These are phyloP conservation scores for Eptatretus atami DNA, from an alignment of 2,797 vertebrate genomes.

Conservation along the genomic window DNA sequence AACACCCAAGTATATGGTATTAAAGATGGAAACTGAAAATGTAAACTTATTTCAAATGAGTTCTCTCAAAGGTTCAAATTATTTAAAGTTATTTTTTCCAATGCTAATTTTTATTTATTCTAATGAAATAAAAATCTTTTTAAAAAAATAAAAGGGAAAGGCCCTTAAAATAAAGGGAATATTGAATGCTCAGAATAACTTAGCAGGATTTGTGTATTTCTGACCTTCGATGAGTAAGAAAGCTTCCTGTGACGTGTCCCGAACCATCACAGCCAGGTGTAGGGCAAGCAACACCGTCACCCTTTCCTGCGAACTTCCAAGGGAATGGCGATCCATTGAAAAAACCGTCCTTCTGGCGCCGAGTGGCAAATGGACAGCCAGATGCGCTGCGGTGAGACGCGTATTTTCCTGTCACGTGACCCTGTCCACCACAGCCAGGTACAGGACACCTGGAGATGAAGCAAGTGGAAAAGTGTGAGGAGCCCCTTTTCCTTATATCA, in stretches of 20 bases:
- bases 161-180: no score
- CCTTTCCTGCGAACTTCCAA: conserved; percentile 65
- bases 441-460: conserved; percentile 44
- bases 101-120: no score
- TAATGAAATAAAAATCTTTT: no score
- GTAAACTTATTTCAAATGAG: no score
- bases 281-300: conserved; percentile 63
- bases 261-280: conserved; percentile 76
- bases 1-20: no score
- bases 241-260: conserved; percentile 77
- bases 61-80: no score
- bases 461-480: no score
- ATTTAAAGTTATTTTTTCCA: no score
- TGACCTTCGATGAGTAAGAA: conserved; percentile 93
- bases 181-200: no score
- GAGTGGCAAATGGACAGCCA: conserved; percentile 60
- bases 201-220: conserved; percentile 9
- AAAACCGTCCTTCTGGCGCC: conserved; percentile 69
- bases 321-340: conserved; percentile 64
- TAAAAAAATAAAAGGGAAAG: no score
- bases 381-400: conserved; percentile 85
- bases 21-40: no score
- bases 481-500: no score
- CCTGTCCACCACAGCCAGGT: conserved; percentile 73
- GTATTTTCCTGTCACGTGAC: conserved; percentile 91